These are phyloP conservation scores for Guaruba guarouba DNA, from an alignment of 2,113 vertebrate species.

Conservation along the genomic window DNA sequence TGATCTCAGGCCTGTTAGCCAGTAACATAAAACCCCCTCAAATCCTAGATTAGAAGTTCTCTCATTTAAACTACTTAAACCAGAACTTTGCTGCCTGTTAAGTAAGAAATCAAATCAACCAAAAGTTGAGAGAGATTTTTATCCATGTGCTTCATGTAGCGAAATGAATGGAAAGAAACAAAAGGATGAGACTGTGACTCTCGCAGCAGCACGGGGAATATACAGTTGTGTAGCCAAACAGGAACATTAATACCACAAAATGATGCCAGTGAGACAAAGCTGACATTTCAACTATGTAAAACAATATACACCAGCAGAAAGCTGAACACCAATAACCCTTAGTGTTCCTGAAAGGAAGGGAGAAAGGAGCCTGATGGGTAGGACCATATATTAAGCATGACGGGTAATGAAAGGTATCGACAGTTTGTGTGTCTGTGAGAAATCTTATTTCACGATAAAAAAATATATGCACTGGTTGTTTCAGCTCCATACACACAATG, in stretches of 20 bases:
- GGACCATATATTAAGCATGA: slow-evolving; percentile 15
- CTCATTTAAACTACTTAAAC: slow-evolving; percentile 72
- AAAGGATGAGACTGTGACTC: slow-evolving; percentile 49
- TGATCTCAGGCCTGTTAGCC: slow-evolving; percentile 65
- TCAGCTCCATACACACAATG: slow-evolving; percentile 48
- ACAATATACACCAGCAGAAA: slow-evolving; percentile 53
- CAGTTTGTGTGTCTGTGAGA: slow-evolving; percentile 36
- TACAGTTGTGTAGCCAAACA: slow-evolving; percentile 34
- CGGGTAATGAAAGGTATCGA: slow-evolving; percentile 58
- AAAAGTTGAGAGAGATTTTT: slow-evolving; percentile 26
- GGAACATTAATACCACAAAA: slow-evolving; percentile 47
- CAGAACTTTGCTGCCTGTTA: slow-evolving; percentile 70
- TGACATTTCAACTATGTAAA: slow-evolving; percentile 54
- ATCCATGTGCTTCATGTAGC: background rate
- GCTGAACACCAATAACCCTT: slow-evolving; percentile 64
- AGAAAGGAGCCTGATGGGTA: slow-evolving; percentile 7
- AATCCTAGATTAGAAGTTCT: slow-evolving; percentile 61
- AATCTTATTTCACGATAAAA: slow-evolving; percentile 50
- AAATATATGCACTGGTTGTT: slow-evolving; percentile 70
- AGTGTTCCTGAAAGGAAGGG: slow-evolving; percentile 61
- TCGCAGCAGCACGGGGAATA: slow-evolving; percentile 43
- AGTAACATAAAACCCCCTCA: slow-evolving; percentile 60
- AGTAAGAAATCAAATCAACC: slow-evolving; percentile 64
- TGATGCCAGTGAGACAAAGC: slow-evolving; percentile 56
- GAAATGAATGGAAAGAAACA: background rate